phyloP scores from a whole-genome alignment of 1,140 invertebrate species.

The Metaphire vulgaris region DNA sequence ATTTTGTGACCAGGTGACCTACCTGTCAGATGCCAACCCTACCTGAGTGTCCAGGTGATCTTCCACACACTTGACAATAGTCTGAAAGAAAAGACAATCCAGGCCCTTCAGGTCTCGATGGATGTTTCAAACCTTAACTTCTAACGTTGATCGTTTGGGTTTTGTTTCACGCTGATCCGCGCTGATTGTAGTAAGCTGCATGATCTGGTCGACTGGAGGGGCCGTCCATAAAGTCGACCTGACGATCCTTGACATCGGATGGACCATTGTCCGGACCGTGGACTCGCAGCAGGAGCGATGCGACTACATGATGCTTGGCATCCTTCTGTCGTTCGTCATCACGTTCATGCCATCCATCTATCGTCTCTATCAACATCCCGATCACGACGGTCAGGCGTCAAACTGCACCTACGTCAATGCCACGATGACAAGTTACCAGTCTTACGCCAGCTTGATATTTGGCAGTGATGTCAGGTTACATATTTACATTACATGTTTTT shows the following conservation, averaged over 20 bases:
- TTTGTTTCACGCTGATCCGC: too few species aligned
- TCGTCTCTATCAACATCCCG: slow-evolving; percentile 36
- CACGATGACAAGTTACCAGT: too few species aligned
- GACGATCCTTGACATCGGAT: slow-evolving; percentile 83
- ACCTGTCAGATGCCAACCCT: too few species aligned
- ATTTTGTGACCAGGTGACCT: too few species aligned
- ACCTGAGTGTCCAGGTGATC: too few species aligned
- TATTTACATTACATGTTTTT: too few species aligned
- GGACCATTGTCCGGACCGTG: slow-evolving; percentile 76
- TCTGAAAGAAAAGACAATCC: too few species aligned
- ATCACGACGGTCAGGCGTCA: neutral
- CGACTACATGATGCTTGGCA: slow-evolving; percentile 64
- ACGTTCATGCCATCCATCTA: slow-evolving; percentile 44
- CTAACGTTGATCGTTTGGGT: too few species aligned
- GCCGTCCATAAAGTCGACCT: slow-evolving; percentile 86
- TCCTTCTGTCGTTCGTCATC: slow-evolving; percentile 42
- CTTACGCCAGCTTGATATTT: neutral
- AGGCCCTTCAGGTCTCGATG: too few species aligned
- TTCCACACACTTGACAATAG: too few species aligned
- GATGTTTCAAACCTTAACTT: too few species aligned
- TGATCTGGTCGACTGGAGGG: slow-evolving; percentile 79
- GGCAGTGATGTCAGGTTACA: slow-evolving; percentile 23
- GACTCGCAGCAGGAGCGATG: slow-evolving; percentile 74
- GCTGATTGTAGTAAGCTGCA: slow-evolving; percentile 79
- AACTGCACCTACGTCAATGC: neutral